These are phyloP conservation scores for Mesembrinibis cayennensis DNA, from an alignment of 2,113 vertebrate species.

Conservation along the genomic window DNA sequence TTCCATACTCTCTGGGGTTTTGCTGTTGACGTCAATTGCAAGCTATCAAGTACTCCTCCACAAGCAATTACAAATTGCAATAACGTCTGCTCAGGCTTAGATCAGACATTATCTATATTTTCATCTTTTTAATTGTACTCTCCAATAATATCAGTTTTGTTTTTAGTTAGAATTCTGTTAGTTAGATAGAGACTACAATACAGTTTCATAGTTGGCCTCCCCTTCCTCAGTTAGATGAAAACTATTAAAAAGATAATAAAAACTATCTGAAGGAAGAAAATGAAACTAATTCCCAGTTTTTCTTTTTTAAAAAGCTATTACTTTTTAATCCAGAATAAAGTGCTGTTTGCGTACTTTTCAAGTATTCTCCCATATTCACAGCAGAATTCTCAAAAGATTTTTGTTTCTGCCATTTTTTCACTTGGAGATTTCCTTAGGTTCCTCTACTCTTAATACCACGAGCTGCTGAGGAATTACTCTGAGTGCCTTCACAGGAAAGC, in stretches of 20 bases:
- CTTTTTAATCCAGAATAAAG: background rate
- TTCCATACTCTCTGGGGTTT: background rate
- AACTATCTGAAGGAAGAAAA: background rate
- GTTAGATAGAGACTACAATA: background rate
- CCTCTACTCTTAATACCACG: background rate
- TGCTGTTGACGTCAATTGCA: conserved; percentile 2
- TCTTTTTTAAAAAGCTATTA: background rate
- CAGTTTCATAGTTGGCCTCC: background rate
- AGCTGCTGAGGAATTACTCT: background rate
- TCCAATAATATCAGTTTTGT: background rate
- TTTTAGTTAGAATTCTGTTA: background rate
- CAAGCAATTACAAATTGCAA: background rate
- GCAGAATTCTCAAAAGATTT: background rate
- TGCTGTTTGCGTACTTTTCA: background rate
- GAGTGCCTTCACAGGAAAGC: background rate
- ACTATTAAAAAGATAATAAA: background rate
- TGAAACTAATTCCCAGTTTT: background rate
- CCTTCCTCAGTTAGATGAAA: background rate
- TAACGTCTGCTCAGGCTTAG: background rate
- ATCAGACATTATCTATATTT: background rate
- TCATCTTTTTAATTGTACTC: background rate
- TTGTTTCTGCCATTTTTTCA: background rate
- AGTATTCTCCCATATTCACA: background rate
- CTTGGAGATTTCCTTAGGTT: background rate
- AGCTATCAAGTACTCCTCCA: background rate